These are phyloP conservation scores for Brachionus paranguensis DNA, from an alignment of 1,140 invertebrate species.

Conservation along the genomic window DNA sequence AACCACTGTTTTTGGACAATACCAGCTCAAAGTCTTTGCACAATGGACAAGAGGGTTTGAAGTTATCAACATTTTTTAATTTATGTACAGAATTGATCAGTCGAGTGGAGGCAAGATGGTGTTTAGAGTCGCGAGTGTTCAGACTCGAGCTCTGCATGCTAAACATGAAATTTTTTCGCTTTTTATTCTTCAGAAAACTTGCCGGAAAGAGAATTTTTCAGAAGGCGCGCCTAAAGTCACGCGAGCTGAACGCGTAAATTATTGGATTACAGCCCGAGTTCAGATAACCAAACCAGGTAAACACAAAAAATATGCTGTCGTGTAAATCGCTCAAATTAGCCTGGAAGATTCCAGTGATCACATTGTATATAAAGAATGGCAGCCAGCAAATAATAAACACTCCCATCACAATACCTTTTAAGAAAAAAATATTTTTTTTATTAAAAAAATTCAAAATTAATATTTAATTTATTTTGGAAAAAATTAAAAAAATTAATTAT, in stretches of 20 bases:
- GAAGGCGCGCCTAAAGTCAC: constrained; percentile 76
- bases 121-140: background rate
- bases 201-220: constrained; percentile 45
- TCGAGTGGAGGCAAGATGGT: background rate
- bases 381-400: constrained; percentile 55
- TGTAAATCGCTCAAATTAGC: background rate
- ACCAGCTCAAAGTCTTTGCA: background rate
- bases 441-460: background rate
- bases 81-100: background rate
- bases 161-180: constrained; percentile 10
- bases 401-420: constrained; percentile 49
- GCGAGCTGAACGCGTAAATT: constrained; percentile 92
- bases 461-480: no score
- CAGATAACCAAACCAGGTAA: constrained; percentile 39
- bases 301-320: constrained; percentile 4
- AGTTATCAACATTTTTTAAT: background rate
- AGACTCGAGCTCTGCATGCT: background rate
- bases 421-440: no score
- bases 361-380: constrained; percentile 54
- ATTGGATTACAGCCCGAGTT: constrained; percentile 70
- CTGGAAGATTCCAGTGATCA: constrained; percentile 49
- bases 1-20: background rate
- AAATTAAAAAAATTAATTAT: no score
- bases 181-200: constrained; percentile 36
- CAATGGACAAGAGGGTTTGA: background rate